These are phyloP conservation scores for Caenorhabditis sp. DNA, from an alignment of 2,888 invertebrate genomes.

Conservation along the genomic window DNA sequence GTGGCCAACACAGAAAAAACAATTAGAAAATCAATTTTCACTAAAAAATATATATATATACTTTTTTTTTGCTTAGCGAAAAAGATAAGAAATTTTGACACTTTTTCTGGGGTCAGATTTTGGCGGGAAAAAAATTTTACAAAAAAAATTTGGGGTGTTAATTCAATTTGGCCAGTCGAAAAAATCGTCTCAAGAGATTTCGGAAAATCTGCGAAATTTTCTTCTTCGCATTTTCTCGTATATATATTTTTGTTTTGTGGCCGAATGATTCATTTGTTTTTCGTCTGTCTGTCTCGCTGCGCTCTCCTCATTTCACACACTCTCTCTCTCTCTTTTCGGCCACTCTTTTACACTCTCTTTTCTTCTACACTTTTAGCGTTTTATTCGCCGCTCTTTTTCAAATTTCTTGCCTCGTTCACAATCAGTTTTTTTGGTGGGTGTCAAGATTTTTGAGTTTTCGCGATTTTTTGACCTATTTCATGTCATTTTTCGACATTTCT, in stretches of 20 bases:
- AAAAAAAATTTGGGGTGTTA: neutral
- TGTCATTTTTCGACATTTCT: no score
- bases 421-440: neutral
- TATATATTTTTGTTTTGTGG: neutral
- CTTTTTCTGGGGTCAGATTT: neutral
- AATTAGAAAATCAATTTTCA: neutral
- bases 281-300: slow-evolving; percentile 11
- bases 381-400: slow-evolving; percentile 4
- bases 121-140: no score
- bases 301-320: slow-evolving; percentile 13
- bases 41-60: no score
- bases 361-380: slow-evolving; percentile 22
- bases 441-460: neutral
- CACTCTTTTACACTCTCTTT: slow-evolving; percentile 25
- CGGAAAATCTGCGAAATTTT: slow-evolving; percentile 3
- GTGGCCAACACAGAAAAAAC: neutral
- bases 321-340: slow-evolving; percentile 2
- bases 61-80: no score
- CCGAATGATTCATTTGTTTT: neutral
- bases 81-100: neutral
- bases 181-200: neutral
- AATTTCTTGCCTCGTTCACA: no score
- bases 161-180: neutral
- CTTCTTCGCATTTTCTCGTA: neutral
- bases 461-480: no score